Conservation (phyloP, 1,140 invertebrate genomes). For the Hyles vespertilio region DNA sequence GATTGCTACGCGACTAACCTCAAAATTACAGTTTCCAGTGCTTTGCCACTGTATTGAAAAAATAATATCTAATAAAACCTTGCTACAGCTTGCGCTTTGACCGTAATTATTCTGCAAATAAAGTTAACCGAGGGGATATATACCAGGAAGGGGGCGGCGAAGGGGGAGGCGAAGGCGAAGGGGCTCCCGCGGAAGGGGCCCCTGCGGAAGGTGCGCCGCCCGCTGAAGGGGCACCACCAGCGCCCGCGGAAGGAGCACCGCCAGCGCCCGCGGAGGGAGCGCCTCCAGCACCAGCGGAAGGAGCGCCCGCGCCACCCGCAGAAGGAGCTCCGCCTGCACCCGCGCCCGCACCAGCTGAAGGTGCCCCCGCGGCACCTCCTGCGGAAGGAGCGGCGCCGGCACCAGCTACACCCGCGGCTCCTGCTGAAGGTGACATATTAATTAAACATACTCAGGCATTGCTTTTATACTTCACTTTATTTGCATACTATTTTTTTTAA, state of each 20-base stretch:
- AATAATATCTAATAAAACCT: too few species aligned
- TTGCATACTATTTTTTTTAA: too few species aligned
- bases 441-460: not conserved
- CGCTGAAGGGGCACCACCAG: slow-evolving; percentile 27
- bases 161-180: slow-evolving; percentile 16
- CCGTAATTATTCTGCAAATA: not conserved
- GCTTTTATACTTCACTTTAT: too few species aligned
- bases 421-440: slow-evolving; percentile 19
- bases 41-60: too few species aligned
- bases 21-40: too few species aligned
- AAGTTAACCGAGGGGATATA: not conserved
- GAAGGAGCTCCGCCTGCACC: slow-evolving; percentile 19
- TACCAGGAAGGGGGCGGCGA: slow-evolving; percentile 19
- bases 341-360: slow-evolving; percentile 24
- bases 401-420: slow-evolving; percentile 11
- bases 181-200: slow-evolving; percentile 22
- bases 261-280: slow-evolving; percentile 17
- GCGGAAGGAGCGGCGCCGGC: slow-evolving; percentile 24
- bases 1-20: too few species aligned
- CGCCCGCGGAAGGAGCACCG: slow-evolving; percentile 26
- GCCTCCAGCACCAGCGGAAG: slow-evolving; percentile 11
- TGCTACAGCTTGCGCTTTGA: too few species aligned
- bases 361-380: slow-evolving; percentile 19
- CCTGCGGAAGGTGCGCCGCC: slow-evolving; percentile 31
- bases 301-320: slow-evolving; percentile 22